phyloP scores from a whole-genome alignment of 2,113 vertebrate genomes.

The Synodontis membranacea region DNA sequence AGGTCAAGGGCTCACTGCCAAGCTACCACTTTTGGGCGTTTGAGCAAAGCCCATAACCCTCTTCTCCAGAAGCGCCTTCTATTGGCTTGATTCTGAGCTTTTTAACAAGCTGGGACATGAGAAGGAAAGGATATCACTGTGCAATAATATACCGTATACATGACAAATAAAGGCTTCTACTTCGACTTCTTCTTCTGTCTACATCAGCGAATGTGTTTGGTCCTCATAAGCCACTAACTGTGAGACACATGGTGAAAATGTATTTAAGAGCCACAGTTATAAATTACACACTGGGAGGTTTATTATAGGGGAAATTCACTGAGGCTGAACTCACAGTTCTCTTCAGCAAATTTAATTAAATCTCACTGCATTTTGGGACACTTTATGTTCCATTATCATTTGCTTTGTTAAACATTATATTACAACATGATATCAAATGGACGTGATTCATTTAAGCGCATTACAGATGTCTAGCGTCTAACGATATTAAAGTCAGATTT shows the following conservation, averaged over 20 bases:
- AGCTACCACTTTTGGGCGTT: too few relatives aligned
- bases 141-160: too few relatives aligned
- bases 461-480: background rate
- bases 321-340: conserved; percentile 39
- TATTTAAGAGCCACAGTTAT: conserved; percentile 43
- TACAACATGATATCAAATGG: conserved; percentile 25
- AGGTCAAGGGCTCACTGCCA: too few relatives aligned
- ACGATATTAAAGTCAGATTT: background rate
- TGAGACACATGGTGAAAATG: conserved; percentile 18
- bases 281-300: conserved; percentile 50
- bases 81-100: too few relatives aligned
- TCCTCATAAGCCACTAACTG: background rate
- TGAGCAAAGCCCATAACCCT: too few relatives aligned
- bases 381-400: conserved; percentile 37
- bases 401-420: conserved; percentile 36
- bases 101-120: too few relatives aligned
- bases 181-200: too few relatives aligned
- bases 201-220: conserved; percentile 25
- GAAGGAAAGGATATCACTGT: too few relatives aligned
- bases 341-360: conserved; percentile 49
- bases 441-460: background rate
- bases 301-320: conserved; percentile 38
- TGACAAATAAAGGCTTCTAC: too few relatives aligned
- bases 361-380: conserved; percentile 33
- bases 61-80: too few relatives aligned